These are phyloP conservation scores for Pelmatolapia mariae DNA, from an alignment of 2,113 vertebrate genomes.

Conservation along the genomic window DNA sequence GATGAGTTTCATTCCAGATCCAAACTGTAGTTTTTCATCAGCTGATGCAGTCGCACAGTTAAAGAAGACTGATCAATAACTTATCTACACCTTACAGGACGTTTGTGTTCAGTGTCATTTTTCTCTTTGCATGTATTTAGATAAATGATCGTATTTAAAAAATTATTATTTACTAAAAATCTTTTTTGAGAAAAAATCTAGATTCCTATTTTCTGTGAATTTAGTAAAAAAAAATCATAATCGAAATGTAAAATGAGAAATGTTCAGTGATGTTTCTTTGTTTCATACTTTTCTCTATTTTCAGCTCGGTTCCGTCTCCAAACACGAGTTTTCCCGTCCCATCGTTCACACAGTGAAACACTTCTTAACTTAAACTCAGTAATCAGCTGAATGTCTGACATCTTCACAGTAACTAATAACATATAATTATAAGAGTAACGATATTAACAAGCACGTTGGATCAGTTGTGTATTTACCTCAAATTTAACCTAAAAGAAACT, in stretches of 20 bases:
- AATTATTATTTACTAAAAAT: neutral
- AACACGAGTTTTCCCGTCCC: neutral
- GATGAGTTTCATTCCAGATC: fast-evolving
- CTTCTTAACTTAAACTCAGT: neutral
- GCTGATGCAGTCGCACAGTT: neutral
- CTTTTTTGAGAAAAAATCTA: too few species aligned
- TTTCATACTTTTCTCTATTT: neutral
- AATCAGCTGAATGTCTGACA: neutral
- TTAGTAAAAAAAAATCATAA: fast-evolving
- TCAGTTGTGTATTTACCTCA: fast-evolving
- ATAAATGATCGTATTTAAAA: neutral
- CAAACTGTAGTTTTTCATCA: neutral
- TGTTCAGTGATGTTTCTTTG: neutral
- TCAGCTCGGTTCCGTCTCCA: neutral
- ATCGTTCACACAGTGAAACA: neutral
- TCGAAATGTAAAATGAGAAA: neutral
- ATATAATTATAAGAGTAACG: fast-evolving
- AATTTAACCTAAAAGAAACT: neutral
- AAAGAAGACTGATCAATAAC: neutral
- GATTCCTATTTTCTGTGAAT: too few species aligned
- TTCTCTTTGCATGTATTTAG: fast-evolving
- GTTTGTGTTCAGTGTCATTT: neutral
- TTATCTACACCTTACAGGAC: neutral
- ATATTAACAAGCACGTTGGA: neutral
- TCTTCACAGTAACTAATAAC: neutral